These are phyloP conservation scores for Panthera tigris DNA, from an alignment of 2,113 vertebrate species.

Conservation along the genomic window DNA sequence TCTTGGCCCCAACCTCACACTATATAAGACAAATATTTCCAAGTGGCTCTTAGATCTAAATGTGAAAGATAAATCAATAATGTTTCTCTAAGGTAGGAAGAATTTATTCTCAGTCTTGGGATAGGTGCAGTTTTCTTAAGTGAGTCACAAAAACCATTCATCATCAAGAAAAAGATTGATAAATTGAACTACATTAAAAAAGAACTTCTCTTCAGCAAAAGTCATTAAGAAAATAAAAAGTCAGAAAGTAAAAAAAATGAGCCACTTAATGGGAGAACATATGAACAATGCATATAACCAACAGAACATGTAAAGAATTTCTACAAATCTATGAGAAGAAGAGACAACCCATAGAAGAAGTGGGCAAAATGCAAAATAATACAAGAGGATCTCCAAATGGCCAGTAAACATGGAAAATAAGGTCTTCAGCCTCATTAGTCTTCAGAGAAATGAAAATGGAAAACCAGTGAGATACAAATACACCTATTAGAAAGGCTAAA, in stretches of 20 bases:
- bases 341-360: background rate
- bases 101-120: constrained; percentile 38
- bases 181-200: constrained; percentile 1
- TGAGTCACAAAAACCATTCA: background rate
- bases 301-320: background rate
- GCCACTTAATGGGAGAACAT: background rate
- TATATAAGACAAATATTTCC: constrained; percentile 29
- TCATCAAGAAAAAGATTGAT: background rate
- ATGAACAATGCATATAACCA: constrained; percentile 14
- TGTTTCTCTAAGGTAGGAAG: constrained; percentile 14
- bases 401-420: constrained; percentile 3
- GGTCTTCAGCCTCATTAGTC: background rate
- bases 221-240: background rate
- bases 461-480: background rate
- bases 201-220: background rate
- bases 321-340: background rate
- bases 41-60: constrained; percentile 25
- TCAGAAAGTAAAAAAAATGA: background rate
- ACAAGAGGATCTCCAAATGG: background rate
- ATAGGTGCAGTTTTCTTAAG: background rate
- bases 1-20: background rate
- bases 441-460: constrained; percentile 38
- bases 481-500: background rate
- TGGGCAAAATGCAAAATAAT: background rate
- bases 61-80: constrained; percentile 19